These are phyloP conservation scores for Campoplex nolae DNA, from an alignment of 2,888 invertebrate genomes.

Conservation along the genomic window DNA sequence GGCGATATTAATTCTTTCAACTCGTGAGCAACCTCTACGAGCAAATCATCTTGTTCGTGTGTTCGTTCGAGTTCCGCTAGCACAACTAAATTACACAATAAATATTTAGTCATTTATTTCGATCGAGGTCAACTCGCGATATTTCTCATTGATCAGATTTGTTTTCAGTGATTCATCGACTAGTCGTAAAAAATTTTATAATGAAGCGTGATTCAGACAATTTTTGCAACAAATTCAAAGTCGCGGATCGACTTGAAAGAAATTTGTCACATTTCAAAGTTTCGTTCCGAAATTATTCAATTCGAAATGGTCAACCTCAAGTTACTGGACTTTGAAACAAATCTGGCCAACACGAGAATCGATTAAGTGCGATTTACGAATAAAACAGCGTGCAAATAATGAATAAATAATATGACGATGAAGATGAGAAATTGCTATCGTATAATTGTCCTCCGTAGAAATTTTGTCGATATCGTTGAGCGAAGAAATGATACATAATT, in stretches of 20 bases:
- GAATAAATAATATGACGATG: slow-evolving; percentile 39
- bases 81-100: slow-evolving; percentile 56
- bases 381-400: slow-evolving; percentile 50
- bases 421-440: slow-evolving; percentile 35
- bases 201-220: neutral
- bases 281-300: neutral
- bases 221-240: neutral
- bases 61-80: slow-evolving; percentile 56
- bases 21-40: slow-evolving; percentile 45
- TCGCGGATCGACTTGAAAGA: neutral
- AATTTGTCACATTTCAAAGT: neutral
- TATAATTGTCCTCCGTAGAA: neutral
- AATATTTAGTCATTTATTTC: slow-evolving; percentile 15
- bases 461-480: neutral
- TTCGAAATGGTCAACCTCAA: neutral
- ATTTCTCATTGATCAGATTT: slow-evolving; percentile 15
- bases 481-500: slow-evolving; percentile 25
- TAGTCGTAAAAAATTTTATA: neutral
- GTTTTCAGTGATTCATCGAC: neutral
- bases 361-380: slow-evolving; percentile 2
- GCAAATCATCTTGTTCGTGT: slow-evolving; percentile 52
- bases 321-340: neutral
- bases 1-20: slow-evolving; percentile 37
- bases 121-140: neutral
- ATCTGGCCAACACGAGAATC: slow-evolving; percentile 17